Evolutionary conservation across 2,888 invertebrate species (phyloP), one percentile per base, ranked within the genome.

Genomic region (Cantharis rufa): DNA sequence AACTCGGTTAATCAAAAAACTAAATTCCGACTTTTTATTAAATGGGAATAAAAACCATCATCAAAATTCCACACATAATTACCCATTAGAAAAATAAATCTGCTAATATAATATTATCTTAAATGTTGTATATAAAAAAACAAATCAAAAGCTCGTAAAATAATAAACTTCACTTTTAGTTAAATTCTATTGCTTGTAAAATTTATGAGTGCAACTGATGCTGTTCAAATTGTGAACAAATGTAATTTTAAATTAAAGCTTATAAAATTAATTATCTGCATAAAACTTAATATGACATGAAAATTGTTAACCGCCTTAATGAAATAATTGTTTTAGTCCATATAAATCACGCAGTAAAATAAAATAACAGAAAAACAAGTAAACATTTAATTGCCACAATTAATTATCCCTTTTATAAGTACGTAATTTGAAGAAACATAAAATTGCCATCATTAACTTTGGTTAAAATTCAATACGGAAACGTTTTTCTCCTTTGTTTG

Each of bases 401-500:
- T 63, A 71, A 48, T 48, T 48, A n/a, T 48, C 48, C 48, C n/a
- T 71, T 27, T 21, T 62, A 63, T 63, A 71, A n/a, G 63, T 63
- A 28, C 27, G 10, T 28, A 71, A 71, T 71, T 62, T 28, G 15
- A 24, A 18, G 61, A 28, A 63, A 71, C 63, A 63, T 71, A 71
- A 71, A 71, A 48, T 71, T 62, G 9, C 27, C 27, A 28, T 71
- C 62, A 63, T 71, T 71, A 71, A 71, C 62, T 71, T 63, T 63
- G 71, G 71, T 63, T 71, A 11, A 71, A 63, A 71, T 16, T 71
- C 15, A 71, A 71, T 28, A 63, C 71, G 71, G 71, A 71, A 71
- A 71, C 28, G 27, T 71, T 71, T 62, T 63, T n/a, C 48, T 48
- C 48, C 71, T 71, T 71, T 71, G 71, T 71, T 71, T 71, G 63